These are phyloP conservation scores for Phengaris alcon DNA, from an alignment of 2,888 invertebrate genomes.

Conservation along the genomic window DNA sequence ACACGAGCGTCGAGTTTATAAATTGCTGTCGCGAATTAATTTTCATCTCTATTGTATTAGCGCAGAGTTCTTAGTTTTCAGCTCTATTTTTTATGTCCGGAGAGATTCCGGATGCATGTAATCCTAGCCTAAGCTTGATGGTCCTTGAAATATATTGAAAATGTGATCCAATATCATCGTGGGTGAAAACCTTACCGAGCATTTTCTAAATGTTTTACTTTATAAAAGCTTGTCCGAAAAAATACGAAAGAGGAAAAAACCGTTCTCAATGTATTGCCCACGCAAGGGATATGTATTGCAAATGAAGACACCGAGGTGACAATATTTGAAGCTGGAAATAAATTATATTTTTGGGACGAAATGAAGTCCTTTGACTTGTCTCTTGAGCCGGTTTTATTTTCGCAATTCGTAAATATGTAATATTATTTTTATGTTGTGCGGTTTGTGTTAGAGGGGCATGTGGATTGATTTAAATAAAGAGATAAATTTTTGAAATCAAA, in stretches of 20 bases:
- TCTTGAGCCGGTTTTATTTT: constrained; percentile 16
- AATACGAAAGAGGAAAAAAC: constrained; percentile 21
- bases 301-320: constrained; percentile 27
- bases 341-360: constrained; percentile 26
- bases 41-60: no score
- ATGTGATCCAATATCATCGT: constrained; percentile 6
- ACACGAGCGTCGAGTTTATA: no score
- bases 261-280: constrained; percentile 26
- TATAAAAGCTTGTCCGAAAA: constrained; percentile 24
- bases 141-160: neutral
- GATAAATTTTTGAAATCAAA: no score
- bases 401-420: neutral
- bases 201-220: constrained; percentile 25
- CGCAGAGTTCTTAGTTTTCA: no score
- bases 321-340: constrained; percentile 27
- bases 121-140: neutral
- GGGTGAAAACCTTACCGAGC: constrained; percentile 22
- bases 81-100: no score
- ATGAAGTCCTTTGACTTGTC: constrained; percentile 20
- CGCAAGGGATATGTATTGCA: constrained; percentile 29
- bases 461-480: neutral
- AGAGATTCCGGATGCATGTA: no score
- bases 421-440: constrained; percentile 16
- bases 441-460: neutral
- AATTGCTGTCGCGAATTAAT: no score